Base-by-base conservation (phyloP, 30 jellyfish, hydroid and myxozoan genomes). In the Euphysa ruthae region DNA sequence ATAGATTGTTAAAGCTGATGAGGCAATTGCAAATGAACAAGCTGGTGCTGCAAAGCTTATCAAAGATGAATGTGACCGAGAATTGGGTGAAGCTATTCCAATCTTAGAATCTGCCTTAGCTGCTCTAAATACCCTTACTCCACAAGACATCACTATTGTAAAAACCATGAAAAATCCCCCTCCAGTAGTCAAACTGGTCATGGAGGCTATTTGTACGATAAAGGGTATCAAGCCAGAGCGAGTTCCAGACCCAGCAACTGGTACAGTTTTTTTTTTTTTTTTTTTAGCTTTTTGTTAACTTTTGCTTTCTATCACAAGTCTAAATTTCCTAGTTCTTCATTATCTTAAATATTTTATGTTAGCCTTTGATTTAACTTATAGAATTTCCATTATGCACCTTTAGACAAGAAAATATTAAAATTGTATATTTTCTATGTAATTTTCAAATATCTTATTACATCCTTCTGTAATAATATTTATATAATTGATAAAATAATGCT, bases 11-110 rank as follows among this genome's bases (percentile, higher is more conserved):
- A 90, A 90, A 70, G 94, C 93, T 6, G 98, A 90, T 55, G 98
- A 90, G 71, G 98, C 79, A 55, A 77, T 90, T 13, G 98, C 98
- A 12, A 81, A 90, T 61, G 94, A 75, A 44, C 98, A 90, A 81
- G 98, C 98, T n/a, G 68, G 82, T n/a, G 98, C 98, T 31, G 98
- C 98, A n/a, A 89, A 90, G 72, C 94, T 93, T 4, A 90, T 90
- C 34, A 90, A 90, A 73, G 98, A 90, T 70, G 98, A 90, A 63
- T 90, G 98, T 55, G 95, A 90, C 60, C 72, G 75, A 32, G 95
- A 90, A 62, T 66, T 90, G 35, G 98, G 95, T 8, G 98, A 90
- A 65, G 98, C 98, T 6, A 58, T 90, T 68, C 98, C 98, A 1
- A 81, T 90, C 49, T 74, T 89, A 19, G 95, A 81, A 66, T 83